A percentile compares a stretch with the other conserved stretches of the same genome.
These are phyloP conservation scores for Dallia pectoralis DNA, from an alignment of 2,797 vertebrate species.

Conservation along the genomic window DNA sequence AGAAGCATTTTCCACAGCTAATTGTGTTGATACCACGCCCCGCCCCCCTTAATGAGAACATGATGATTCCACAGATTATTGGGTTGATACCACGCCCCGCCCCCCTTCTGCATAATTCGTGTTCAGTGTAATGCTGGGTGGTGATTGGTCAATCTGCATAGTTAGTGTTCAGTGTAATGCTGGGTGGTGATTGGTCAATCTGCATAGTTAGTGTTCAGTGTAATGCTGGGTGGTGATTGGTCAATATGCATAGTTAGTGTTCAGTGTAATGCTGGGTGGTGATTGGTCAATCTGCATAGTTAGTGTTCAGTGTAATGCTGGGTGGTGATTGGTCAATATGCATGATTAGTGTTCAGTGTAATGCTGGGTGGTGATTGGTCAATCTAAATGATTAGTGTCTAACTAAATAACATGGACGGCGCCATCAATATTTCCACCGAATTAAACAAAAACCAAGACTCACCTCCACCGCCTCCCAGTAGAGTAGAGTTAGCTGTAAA, in stretches of 20 bases:
- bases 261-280: conserved; percentile 16
- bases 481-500: conserved; percentile 95
- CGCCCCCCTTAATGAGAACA: too few species aligned
- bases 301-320: too few species aligned
- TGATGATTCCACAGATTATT: too few species aligned
- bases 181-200: conserved; percentile 37
- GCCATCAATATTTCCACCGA: background rate
- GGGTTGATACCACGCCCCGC: conserved; percentile 35
- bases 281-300: conserved; percentile 18
- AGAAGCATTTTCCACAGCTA: too few species aligned
- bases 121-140: too few species aligned
- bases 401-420: background rate
- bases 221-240: conserved; percentile 13
- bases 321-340: conserved; percentile 29
- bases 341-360: background rate
- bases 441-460: conserved; percentile 80
- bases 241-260: conserved; percentile 24
- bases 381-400: conserved; percentile 35
- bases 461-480: conserved; percentile 97
- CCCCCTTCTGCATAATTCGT: background rate
- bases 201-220: background rate
- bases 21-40: conserved; percentile 16
- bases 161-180: conserved; percentile 7
- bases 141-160: conserved; percentile 32
- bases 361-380: conserved; percentile 28